These are phyloP conservation scores for Chroicocephalus ridibundus DNA, from an alignment of 2,113 vertebrate genomes.

Conservation along the genomic window DNA sequence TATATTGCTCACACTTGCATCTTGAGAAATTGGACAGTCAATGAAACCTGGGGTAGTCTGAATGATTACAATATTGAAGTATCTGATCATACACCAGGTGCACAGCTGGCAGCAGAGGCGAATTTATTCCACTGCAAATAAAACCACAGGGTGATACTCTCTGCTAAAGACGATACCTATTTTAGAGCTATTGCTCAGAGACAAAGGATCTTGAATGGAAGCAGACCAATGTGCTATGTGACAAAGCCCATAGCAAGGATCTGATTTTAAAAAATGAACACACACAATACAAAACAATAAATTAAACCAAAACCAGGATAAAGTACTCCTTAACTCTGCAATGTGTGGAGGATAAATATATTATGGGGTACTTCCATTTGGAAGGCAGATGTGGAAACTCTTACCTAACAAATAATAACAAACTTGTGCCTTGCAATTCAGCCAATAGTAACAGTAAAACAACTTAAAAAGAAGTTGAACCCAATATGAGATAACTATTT, in stretches of 20 bases:
- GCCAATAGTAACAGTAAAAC: not conserved
- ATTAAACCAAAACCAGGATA: not conserved
- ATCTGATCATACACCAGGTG: not conserved
- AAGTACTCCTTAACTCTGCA: not conserved
- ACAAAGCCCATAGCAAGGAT: not conserved
- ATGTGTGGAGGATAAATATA: not conserved
- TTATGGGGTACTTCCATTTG: not conserved
- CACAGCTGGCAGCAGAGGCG: not conserved
- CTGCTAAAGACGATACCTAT: not conserved
- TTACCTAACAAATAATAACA: conserved; percentile 6
- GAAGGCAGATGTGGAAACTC: conserved; percentile 14
- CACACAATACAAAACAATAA: not conserved
- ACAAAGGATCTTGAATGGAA: not conserved
- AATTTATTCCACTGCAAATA: not conserved
- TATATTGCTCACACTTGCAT: not conserved
- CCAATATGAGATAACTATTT: not conserved
- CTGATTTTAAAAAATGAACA: not conserved
- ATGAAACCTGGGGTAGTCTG: not conserved
- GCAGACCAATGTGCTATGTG: not conserved
- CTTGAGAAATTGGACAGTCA: not conserved
- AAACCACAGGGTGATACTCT: not conserved
- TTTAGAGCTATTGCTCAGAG: not conserved
- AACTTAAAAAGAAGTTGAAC: not conserved
- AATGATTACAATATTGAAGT: not conserved
- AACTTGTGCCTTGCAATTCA: not conserved